A percentile compares a stretch with the other conserved stretches of the same genome.
Evolutionary conservation across 1,140 invertebrate genomes (phyloP).

Genomic region (Cydia amplana): DNA sequence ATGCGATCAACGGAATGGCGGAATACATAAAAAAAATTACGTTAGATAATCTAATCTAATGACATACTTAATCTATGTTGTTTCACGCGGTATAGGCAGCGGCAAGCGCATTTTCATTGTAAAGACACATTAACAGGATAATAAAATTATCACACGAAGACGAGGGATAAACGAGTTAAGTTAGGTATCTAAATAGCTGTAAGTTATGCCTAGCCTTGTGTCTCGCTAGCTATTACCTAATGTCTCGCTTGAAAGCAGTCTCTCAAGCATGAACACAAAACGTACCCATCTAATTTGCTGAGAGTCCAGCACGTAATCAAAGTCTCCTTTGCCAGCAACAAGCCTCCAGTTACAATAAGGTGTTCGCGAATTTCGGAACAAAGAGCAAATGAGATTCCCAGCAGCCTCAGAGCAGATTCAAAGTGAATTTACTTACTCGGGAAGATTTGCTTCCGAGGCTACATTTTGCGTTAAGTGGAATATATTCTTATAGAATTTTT

Average conservation of each 20-base stretch:
- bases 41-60: too few species aligned
- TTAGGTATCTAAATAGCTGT: too few species aligned
- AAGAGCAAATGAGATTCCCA: slow-evolving; percentile 30
- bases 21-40: too few species aligned
- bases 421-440: slow-evolving; percentile 14
- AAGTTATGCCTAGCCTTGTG: too few species aligned
- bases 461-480: slow-evolving; percentile 11
- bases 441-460: neutral
- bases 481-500: slow-evolving; percentile 6
- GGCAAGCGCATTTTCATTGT: too few species aligned
- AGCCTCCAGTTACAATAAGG: slow-evolving; percentile 30
- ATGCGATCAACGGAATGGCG: too few species aligned
- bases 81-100: too few species aligned
- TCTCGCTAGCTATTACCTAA: neutral
- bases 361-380: slow-evolving; percentile 17
- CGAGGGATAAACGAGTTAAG: too few species aligned
- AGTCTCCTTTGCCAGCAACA: neutral
- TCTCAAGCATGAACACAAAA: neutral
- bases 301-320: slow-evolving; percentile 22
- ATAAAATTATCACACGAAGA: too few species aligned
- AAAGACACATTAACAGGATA: too few species aligned
- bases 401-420: slow-evolving; percentile 6
- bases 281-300: neutral
- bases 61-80: too few species aligned
- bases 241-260: neutral